Base-by-base conservation (phyloP, 2,888 invertebrate genomes). In the Chamaedrilus cognettii region DNA sequence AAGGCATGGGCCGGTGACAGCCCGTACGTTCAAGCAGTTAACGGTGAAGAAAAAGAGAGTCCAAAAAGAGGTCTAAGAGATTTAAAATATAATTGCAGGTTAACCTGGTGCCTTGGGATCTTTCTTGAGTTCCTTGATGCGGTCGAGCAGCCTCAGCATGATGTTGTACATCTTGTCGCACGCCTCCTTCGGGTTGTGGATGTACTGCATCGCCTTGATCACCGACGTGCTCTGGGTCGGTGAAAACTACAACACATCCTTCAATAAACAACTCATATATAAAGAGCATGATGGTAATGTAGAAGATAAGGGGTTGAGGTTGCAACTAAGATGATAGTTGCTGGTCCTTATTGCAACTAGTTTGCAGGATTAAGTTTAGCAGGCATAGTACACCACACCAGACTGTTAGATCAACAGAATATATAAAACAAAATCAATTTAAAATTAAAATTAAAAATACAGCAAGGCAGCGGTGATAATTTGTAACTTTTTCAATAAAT, bases 141-240 rank as follows among this genome's bases (percentile, higher is more conserved):
- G 90, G 73, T 90, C 89, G 85, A 95, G 89, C 42, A 98, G 87
- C 68, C 91, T 90, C 76, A 92, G 90, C 72, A 98, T 94, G 67
- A 96, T 88, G 64, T 88, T 87, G 79, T 95, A 92, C 42, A 99
- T 94, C 66, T 61, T 67, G 23, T 26, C 50, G 82, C 98, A 99
- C 85, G 96, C 95, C 76, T 89, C 89, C 52, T 91, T 91, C 0
- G 99, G 99, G 86, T 98, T 97, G 85, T 94, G 93, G 0, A 99
- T 96, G 84, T 94, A 95, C 79, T 94, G 91, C 85, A 97, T 87
- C 1, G 98, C 97, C 75, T 93, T 90, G 71, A 89, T 87, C 74
- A 99, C 93, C 76, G 97, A 96, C 62, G 91, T 88, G n/a, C 95
- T 93, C 70, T 90, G 88, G 76, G 94, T 93, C 1, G 98, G 96